Evolutionary conservation across 2,888 invertebrate species (phyloP).

Genomic region (Steinernema hermaphroditum): DNA sequence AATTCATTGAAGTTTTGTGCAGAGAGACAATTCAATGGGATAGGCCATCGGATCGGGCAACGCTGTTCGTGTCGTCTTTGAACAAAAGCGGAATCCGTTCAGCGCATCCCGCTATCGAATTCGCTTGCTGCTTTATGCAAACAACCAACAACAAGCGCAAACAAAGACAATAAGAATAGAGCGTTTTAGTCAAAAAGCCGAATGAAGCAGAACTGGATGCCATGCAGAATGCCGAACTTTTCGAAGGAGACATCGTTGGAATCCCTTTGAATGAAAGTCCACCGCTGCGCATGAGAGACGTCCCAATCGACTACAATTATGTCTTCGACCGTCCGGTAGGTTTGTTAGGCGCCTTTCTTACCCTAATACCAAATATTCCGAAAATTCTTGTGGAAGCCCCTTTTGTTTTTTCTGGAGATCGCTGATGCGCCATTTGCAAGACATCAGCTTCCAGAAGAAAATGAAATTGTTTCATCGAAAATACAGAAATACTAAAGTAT

Average conservation of each 20-base stretch:
- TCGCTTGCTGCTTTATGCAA: slow-evolving; percentile 26
- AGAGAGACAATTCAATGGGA: background rate
- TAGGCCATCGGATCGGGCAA: background rate
- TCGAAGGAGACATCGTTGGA: slow-evolving; percentile 73
- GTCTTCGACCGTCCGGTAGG: slow-evolving; percentile 32
- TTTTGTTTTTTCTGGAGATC: no score
- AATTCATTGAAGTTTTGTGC: background rate
- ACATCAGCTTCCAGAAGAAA: no score
- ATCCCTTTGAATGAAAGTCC: slow-evolving; percentile 49
- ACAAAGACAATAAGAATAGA: no score
- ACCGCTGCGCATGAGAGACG: slow-evolving; percentile 40
- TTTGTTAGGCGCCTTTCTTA: slow-evolving; percentile 7
- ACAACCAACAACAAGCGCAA: slow-evolving; percentile 28
- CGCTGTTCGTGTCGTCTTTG: background rate
- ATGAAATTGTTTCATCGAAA: no score
- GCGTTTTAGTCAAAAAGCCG: slow-evolving; percentile 50
- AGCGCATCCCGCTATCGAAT: background rate
- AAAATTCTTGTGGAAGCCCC: no score
- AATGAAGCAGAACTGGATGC: slow-evolving; percentile 58
- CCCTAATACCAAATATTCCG: no score
- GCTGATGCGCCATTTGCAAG: no score
- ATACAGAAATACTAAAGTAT: no score
- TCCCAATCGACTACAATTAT: slow-evolving; percentile 34
- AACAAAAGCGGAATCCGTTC: background rate
- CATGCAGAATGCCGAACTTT: slow-evolving; percentile 65